Evolutionary conservation across 2,113 vertebrate species (phyloP), one percentile per base, ranked within the genome.

Genomic region (Campylomormyrus tamandua): DNA sequence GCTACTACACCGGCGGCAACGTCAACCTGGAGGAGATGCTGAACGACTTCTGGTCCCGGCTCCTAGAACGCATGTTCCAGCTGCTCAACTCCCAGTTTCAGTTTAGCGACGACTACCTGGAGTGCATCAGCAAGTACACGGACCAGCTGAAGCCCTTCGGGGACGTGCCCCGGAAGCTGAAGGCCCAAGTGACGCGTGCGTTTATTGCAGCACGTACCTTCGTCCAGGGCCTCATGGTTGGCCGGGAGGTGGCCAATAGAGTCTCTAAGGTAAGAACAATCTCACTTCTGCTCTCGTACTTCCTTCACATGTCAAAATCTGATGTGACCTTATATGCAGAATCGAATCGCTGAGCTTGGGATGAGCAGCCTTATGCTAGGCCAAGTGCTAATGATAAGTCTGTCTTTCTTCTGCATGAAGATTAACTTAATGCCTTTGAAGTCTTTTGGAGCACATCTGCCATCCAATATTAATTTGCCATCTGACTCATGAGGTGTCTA

Each of bases 131-230:
- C 95, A 99, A 99, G 92, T 98, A 99, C 93, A 98, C 96, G 4
- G 98, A 99, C 94, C 97, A 98, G 94, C 97, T 99, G 91, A 98
- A 98, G 91, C 98, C 98, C 0, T 99, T 99, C 88, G 98, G 98
- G 92, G 98, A 99, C 0, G 97, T 98, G 90, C 98, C 98, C 91
- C 97, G 96, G 92, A 99, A 98, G 92, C 95, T 99, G 91, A 99
- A 98, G 93, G 95, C 97, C 89, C 98, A 99, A 95, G 96, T 99
- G 91, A 98, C 97, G 0, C 96, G 98, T 13, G 97, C 98, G 0
- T 98, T 99, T 95, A 96, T 99, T 31, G 97, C 97, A 0, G 98
- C 98, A 3, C 96, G 98, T 74, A 98, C 98, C 53, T 99, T 99
- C 89, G 98, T 99, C 92, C 98, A 99, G 92, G 98, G 98, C 31